Evolutionary conservation across 2,797 vertebrate genomes (phyloP), one percentile per base, ranked within the genome.

Genomic region (Spinus olivaceus): DNA sequence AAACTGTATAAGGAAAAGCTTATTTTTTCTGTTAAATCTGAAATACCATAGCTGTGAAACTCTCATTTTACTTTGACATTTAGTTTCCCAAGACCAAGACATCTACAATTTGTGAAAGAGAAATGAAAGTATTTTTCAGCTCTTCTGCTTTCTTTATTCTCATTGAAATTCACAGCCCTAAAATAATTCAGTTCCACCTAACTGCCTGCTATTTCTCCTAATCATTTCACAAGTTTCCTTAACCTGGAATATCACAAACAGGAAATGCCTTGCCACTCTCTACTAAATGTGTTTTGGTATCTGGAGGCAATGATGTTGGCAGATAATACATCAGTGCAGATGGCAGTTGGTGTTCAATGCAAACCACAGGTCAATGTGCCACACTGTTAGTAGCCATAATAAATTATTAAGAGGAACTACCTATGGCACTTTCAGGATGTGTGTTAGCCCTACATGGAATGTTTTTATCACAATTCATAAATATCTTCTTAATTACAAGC

Each of bases 391-490:
- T 80, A 94, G 92, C 80, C 85, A 54, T 59, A 95, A 94, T 97
- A 97, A 96, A 97, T 97, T 89, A 91, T 90, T 92, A 95, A 97
- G 94, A 97, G 95, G 95, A 97, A 97, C 93, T 96, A 92, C 41
- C 84, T 86, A 57, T 27, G 51, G 97, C 95, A 96, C 57, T 77
- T 95, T 44, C 93, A 95, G 92, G 93, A 96, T 95, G 83, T 97
- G 94, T 92, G 85, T 81, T 96, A 95, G 60, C 87, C 86, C 82
- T 74, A 79, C 89, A 86, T 57, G 64, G 91, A 97, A 95, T 92
- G 94, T 91, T 94, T 96, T 37, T 77, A 81, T 79, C 87, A 95
- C 95, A 94, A 85, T 35, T 64, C 77, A 93, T 91, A 95, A 92
- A 88, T 94, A 89, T 85, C 46, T 87, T 69, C 77, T 51, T 87